Evolutionary conservation across 1,140 invertebrate genomes (phyloP).

Genomic region (Agrilus planipennis): DNA sequence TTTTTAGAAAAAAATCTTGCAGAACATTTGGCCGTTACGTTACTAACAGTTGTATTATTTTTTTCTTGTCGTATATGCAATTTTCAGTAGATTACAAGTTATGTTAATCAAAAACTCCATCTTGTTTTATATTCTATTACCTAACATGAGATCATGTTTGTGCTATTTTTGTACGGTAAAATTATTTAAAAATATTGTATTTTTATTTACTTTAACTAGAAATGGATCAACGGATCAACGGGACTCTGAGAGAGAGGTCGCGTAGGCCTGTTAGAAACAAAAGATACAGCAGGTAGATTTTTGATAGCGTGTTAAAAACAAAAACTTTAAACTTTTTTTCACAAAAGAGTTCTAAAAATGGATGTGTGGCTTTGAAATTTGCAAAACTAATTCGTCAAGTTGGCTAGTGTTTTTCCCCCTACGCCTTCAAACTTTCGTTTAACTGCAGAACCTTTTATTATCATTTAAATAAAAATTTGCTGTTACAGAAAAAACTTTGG

Average conservation of each 20-base stretch:
- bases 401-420: no score
- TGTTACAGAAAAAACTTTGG: constrained; percentile 39
- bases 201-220: constrained; percentile 22
- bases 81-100: constrained; percentile 15
- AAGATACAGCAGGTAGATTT: constrained; percentile 26
- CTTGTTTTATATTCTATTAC: constrained; percentile 33
- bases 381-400: no score
- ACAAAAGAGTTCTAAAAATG: background rate
- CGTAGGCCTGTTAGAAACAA: constrained; percentile 29
- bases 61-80: no score
- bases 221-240: constrained; percentile 25
- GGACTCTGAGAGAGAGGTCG: constrained; percentile 20
- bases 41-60: no score
- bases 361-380: no score
- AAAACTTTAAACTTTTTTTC: background rate
- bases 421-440: no score
- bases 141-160: constrained; percentile 24
- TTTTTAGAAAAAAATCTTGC: no score
- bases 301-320: background rate
- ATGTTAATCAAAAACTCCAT: constrained; percentile 18
- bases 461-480: no score
- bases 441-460: no score
- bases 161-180: constrained; percentile 33
- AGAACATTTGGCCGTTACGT: no score
- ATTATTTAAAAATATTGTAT: constrained; percentile 21